Evolutionary conservation across 2,113 vertebrate species (phyloP), one percentile per base, ranked within the genome.

Genomic region (Antigone vipio): DNA sequence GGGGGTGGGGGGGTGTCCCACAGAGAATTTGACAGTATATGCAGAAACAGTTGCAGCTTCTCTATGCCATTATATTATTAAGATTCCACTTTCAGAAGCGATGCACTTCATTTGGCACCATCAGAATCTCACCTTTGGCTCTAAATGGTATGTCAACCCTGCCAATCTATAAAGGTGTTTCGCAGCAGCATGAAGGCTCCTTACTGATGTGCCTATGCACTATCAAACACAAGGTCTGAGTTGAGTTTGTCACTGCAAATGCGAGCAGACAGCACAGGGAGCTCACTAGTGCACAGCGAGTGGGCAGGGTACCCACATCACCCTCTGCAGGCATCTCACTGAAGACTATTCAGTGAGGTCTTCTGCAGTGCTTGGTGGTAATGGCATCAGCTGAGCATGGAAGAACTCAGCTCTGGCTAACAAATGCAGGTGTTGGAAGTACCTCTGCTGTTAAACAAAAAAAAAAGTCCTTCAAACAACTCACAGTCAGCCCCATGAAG

Each of bases 51-150:
- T 16, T 81, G 40, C 29, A 89, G 86, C 5, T 87, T 72, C 67
- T 62, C 35, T 55, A 11, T 67, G 58, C n/a, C 29, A 18, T 38
- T 30, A 45, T 6, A n/a, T 15, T 24, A 68, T 35, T 30, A 64
- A 30, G n/a, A 24, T 50, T 79, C 12, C 27, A 71, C 50, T 93
- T 93, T 75, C 76, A 93, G 78, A 90, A 79, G 49, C 14, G 52
- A 79, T 4, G 2, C 14, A 34, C 15, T 85, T 85, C 30, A 35
- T 71, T 67, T 80, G n/a, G 27, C 47, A 74, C 24, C 7, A 24
- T 18, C 13, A 71, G 26, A 85, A 71, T n/a, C 67, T 78, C 73
- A 67, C 23, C 40, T 81, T 69, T 40, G 15, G 22, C 44, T 89
- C 49, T 63, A 44, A 59, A 50, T 2, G 5, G 15, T 17, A 67